A percentile compares a stretch with the other conserved stretches of the same genome.
These are phyloP conservation scores for Lycocerus yunnanus DNA, from an alignment of 2,888 invertebrate genomes.

Conservation along the genomic window DNA sequence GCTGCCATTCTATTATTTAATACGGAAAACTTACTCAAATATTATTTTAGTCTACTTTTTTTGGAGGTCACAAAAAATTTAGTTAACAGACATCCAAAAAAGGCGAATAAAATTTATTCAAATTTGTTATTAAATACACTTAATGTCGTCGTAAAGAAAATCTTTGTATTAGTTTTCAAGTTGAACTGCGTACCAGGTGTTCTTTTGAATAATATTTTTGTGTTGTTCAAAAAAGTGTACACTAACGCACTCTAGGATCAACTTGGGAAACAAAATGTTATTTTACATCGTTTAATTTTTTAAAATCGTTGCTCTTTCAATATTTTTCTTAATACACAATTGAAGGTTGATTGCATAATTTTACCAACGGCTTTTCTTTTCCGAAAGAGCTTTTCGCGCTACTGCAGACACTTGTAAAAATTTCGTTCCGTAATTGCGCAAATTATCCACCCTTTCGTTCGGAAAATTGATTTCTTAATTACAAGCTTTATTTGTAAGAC, in stretches of 20 bases:
- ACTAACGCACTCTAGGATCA: background rate
- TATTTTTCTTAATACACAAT: background rate
- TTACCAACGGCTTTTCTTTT: background rate
- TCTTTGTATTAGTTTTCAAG: background rate
- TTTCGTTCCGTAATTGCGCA: background rate
- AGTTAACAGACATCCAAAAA: background rate
- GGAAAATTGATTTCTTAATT: background rate
- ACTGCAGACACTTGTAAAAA: background rate
- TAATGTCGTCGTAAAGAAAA: background rate
- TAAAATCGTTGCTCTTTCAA: background rate
- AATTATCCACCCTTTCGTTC: background rate
- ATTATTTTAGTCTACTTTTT: background rate
- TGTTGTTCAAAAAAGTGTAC: background rate
- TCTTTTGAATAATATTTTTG: no score
- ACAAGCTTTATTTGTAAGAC: background rate
- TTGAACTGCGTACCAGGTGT: background rate
- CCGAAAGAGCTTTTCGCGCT: background rate
- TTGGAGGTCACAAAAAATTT: background rate
- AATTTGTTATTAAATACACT: background rate
- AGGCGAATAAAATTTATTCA: background rate
- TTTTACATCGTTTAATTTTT: no score
- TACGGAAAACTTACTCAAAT: background rate
- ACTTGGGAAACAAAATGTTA: no score
- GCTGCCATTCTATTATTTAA: slow-evolving; percentile 4
- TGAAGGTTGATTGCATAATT: background rate